Base-by-base conservation (phyloP, 2,888 invertebrate species). In the Pandemis heparana region DNA sequence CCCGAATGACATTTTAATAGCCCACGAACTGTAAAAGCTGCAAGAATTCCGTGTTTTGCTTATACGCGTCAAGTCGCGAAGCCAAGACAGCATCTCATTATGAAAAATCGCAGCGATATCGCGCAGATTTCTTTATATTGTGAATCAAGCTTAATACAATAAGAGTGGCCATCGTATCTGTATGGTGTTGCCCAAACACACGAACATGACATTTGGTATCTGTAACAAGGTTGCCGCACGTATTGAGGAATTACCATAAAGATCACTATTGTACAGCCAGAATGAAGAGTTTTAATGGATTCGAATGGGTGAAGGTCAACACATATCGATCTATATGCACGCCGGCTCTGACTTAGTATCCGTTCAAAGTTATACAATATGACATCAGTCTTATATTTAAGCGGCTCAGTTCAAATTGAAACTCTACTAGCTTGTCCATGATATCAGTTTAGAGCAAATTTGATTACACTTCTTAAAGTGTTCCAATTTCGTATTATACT, bases 121-220 rank as follows among this genome's bases (percentile, higher is more conserved):
- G 16, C 18, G 16, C 2, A 18, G 5, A 8, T 53, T 0, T 53
- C 4, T 18, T 53, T 9, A 18, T 9, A 53, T 9, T 16, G 16
- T 53, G 18, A 16, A 18, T 16, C 2, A 4, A 53, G 53, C 53
- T 18, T 9, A 53, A 53, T 18, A 53, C 64, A 38, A 64, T 39
- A 53, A 67, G 12, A 56, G 41, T 56, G 62, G 73, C 73, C 64
- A 65, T 74, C 74, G 69, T 74, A 85, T 87, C 87, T 85, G 84
- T 87, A 88, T 86, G 79, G 78, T 78, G 87, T 88, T 87, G 87
- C 87, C 85, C 85, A 87, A 87, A 89, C 85, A 85, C 82, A 88
- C 89, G 88, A 87, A 86, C 85, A 87, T 92, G 92, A 92, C 92
- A 92, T 92, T 92, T 92, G 89, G 87, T 89, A 92, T 90, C 89